Percentiles rank a stretch among this genome's conserved stretches.
Evolutionary conservation across 2,797 vertebrate genomes (phyloP).

Genomic region (Arvicola amphibius): DNA sequence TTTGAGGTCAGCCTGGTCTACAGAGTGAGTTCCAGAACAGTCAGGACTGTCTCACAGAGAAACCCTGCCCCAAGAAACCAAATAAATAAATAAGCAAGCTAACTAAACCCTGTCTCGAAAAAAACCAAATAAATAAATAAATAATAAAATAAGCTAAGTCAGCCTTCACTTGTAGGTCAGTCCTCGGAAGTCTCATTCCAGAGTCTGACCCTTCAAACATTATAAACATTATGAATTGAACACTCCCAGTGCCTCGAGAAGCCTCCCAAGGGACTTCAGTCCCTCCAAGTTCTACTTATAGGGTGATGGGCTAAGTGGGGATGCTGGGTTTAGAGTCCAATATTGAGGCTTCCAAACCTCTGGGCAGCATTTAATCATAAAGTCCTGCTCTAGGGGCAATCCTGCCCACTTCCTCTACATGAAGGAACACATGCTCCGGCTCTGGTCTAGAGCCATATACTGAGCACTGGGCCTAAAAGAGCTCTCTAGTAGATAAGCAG

Average conservation of each 20-base stretch:
- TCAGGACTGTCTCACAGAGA: too few relatives aligned
- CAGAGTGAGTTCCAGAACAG: too few relatives aligned
- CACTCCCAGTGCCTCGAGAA: background rate
- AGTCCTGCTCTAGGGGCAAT: too few relatives aligned
- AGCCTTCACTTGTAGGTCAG: background rate
- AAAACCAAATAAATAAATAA: too few relatives aligned
- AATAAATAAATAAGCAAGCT: too few relatives aligned
- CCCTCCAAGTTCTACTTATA: constrained; percentile 3
- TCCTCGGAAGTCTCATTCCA: background rate
- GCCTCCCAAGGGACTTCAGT: background rate
- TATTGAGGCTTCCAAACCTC: background rate
- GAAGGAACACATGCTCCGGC: background rate
- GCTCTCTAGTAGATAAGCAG: background rate
- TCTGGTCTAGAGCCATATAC: background rate
- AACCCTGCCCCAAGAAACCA: too few relatives aligned
- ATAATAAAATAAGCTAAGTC: background rate
- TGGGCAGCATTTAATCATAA: background rate
- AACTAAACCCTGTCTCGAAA: too few relatives aligned
- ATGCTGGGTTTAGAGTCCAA: background rate
- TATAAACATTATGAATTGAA: background rate
- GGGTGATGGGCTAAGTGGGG: background rate
- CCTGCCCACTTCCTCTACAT: background rate
- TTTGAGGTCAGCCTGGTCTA: too few relatives aligned
- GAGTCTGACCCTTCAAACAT: background rate
- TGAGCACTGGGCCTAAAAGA: background rate